Evolutionary conservation across 92 coral and sea anemone genomes (phyloP).

Genomic region (Hydrozoanthus gracilis): DNA sequence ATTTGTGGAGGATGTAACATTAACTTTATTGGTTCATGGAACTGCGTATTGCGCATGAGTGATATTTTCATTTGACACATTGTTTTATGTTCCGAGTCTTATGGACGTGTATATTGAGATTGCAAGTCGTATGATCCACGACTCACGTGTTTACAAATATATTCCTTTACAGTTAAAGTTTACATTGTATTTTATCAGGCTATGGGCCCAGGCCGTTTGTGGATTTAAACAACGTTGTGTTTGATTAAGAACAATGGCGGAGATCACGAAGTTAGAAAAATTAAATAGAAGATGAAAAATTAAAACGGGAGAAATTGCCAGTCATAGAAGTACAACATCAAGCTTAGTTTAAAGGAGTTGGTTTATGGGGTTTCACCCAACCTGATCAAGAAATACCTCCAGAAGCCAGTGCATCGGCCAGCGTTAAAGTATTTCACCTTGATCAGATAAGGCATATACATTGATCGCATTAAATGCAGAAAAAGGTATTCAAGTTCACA

Average conservation of each 20-base stretch:
- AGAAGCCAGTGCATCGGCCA: slow-evolving; percentile 47
- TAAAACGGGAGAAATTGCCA: slow-evolving; percentile 63
- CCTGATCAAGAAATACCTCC: slow-evolving; percentile 72
- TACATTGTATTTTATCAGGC: not conserved
- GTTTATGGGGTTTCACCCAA: slow-evolving; percentile 79
- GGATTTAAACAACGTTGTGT: slow-evolving; percentile 4
- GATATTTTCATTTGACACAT: no score
- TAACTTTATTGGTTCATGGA: no score
- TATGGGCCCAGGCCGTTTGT: slow-evolving; percentile 34
- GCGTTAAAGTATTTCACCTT: slow-evolving; percentile 63
- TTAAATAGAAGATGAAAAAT: slow-evolving; percentile 6
- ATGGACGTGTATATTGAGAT: no score
- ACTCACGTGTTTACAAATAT: no score
- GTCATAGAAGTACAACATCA: slow-evolving; percentile 75
- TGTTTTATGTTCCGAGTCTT: no score
- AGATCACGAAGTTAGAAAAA: slow-evolving; percentile 5
- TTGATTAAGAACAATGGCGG: slow-evolving; percentile 3
- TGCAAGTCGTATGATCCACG: no score
- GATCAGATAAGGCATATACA: slow-evolving; percentile 77
- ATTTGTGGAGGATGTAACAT: no score
- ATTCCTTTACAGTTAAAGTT: no score
- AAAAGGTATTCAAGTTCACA: slow-evolving; percentile 71
- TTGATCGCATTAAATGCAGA: slow-evolving; percentile 70
- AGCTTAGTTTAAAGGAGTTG: slow-evolving; percentile 70
- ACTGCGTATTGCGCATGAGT: no score